These are phyloP conservation scores for Uria aalge DNA, from an alignment of 2,113 vertebrate species.

Conservation along the genomic window DNA sequence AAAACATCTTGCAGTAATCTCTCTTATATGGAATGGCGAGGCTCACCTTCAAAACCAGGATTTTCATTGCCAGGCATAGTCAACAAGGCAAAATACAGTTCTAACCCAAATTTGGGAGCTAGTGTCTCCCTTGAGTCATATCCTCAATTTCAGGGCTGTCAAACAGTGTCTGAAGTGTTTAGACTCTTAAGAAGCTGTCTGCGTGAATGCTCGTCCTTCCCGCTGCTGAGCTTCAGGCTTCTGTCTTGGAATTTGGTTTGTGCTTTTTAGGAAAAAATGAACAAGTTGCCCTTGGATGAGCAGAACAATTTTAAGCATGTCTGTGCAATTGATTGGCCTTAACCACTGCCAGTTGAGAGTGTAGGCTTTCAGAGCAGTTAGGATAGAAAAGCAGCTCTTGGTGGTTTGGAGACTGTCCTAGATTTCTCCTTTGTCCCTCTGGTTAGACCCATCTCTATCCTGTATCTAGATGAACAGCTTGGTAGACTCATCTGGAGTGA, in stretches of 20 bases:
- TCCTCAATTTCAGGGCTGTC: neutral
- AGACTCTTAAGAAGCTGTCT: neutral
- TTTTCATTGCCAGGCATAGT: neutral
- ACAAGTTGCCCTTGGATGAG: neutral
- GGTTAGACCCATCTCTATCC: neutral
- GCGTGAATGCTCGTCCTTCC: neutral
- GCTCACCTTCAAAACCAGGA: constrained; percentile 25
- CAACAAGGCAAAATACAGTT: neutral
- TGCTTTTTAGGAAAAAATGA: constrained; percentile 11
- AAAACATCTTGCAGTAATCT: constrained; percentile 3
- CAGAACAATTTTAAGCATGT: neutral
- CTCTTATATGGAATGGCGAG: neutral
- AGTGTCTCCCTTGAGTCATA: neutral
- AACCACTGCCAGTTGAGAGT: neutral
- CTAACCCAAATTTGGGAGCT: neutral
- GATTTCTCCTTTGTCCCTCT: neutral
- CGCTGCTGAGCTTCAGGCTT: neutral
- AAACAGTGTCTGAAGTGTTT: neutral
- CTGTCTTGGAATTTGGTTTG: neutral
- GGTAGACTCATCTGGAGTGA: neutral
- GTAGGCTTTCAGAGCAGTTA: neutral
- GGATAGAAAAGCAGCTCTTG: neutral
- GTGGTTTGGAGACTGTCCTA: neutral
- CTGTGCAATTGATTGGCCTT: neutral
- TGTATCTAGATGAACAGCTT: neutral